Conservation (phyloP, 2,797 vertebrate genomes). For the Varecia variegata region DNA sequence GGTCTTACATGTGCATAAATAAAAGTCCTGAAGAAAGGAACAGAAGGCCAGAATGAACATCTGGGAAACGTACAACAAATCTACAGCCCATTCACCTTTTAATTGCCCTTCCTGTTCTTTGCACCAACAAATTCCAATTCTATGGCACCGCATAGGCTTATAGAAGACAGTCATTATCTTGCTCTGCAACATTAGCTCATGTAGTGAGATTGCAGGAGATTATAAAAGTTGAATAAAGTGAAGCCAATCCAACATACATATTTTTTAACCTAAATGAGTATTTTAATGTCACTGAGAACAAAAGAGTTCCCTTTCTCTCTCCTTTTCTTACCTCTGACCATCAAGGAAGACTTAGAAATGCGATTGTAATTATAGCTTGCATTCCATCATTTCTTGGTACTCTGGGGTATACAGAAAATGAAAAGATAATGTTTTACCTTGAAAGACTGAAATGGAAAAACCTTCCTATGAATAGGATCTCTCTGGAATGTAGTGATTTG, state of each 20-base stretch:
- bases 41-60: constrained; percentile 53
- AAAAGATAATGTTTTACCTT: constrained; percentile 68
- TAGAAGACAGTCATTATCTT: not conserved
- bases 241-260: not conserved
- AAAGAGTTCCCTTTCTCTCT: constrained; percentile 12
- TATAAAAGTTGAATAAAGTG: not conserved
- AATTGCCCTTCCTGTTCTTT: constrained; percentile 13
- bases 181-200: not conserved
- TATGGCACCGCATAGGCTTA: not conserved
- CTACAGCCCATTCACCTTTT: constrained; percentile 7
- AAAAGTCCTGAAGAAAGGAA: constrained; percentile 37
- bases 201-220: not conserved
- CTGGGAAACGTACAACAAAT: constrained; percentile 44
- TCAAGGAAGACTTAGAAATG: constrained; percentile 48
- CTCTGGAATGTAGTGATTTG: constrained; percentile 65
- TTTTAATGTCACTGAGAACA: constrained; percentile 52
- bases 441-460: constrained; percentile 69
- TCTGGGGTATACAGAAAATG: constrained; percentile 56
- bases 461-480: constrained; percentile 44
- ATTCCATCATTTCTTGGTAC: constrained; percentile 56
- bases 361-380: constrained; percentile 51
- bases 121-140: not conserved
- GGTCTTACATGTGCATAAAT: constrained; percentile 42
- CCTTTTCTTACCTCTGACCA: constrained; percentile 49
- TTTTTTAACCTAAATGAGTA: constrained; percentile 15